Evolutionary conservation across 2,888 invertebrate species (phyloP).

Genomic region (Tetranychus truncatus): DNA sequence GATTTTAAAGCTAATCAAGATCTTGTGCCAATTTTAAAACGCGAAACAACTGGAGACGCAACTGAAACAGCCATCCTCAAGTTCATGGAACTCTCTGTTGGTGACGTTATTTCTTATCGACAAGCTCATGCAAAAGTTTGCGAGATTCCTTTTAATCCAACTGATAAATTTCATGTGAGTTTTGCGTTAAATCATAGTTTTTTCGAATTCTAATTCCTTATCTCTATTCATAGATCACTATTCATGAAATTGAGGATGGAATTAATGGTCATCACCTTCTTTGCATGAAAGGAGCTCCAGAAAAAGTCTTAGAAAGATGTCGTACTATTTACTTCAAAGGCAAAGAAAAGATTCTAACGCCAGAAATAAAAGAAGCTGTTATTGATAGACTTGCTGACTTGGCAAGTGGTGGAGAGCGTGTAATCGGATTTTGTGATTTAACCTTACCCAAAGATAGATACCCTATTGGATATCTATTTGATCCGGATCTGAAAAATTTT

Average conservation of each 20-base stretch:
- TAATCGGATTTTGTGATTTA: conserved; percentile 37
- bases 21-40: conserved; percentile 71
- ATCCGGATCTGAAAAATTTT: conserved; percentile 32
- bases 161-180: conserved; percentile 44
- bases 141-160: conserved; percentile 49
- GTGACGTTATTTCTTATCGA: conserved; percentile 39
- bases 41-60: conserved; percentile 49
- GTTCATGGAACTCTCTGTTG: conserved; percentile 44
- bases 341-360: conserved; percentile 37
- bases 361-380: conserved; percentile 39
- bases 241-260: conserved; percentile 41
- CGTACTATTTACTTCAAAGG: conserved; percentile 41
- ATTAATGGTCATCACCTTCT: conserved; percentile 45
- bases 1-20: conserved; percentile 93
- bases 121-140: conserved; percentile 40
- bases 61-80: conserved; percentile 48
- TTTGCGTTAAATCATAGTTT: conserved; percentile 11
- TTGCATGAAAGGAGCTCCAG: conserved; percentile 65
- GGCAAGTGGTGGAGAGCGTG: conserved; percentile 66
- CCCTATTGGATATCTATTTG: conserved; percentile 22
- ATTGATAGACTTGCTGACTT: conserved; percentile 51
- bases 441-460: conserved; percentile 21
- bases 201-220: conserved; percentile 23
- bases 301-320: conserved; percentile 69
- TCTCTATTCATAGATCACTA: conserved; percentile 46